Percentiles rank a stretch among this genome's conserved stretches.
Evolutionary conservation across 2,797 vertebrate genomes (phyloP).

Genomic region (Chiroxiphia lanceolata): DNA sequence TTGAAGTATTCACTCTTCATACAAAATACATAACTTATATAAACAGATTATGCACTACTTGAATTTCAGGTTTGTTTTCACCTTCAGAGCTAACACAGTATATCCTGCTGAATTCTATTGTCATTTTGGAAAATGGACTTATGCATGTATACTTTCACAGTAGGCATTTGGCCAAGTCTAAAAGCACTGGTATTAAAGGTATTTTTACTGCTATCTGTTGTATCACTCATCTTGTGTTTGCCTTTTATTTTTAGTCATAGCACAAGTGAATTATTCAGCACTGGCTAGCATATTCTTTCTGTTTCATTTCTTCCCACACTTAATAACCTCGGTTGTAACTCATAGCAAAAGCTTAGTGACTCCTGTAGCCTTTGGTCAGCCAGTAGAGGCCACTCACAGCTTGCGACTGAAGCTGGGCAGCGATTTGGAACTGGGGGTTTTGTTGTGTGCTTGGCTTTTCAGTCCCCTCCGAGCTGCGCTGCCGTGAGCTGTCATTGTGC

Average conservation of each 20-base stretch:
- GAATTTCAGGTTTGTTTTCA: not conserved
- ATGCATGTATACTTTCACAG: not conserved
- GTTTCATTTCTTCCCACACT: not conserved
- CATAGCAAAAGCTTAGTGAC: slow-evolving; percentile 58
- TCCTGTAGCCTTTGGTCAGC: slow-evolving; percentile 89
- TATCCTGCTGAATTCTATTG: not conserved
- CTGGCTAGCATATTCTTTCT: not conserved
- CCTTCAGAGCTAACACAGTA: not conserved
- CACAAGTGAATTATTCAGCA: not conserved
- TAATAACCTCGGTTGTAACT: not conserved
- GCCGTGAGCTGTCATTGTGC: not conserved
- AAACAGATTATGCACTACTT: not conserved
- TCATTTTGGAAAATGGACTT: not conserved
- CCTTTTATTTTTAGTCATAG: not conserved
- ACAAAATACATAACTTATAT: not conserved
- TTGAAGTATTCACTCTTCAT: not conserved
- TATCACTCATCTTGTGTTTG: not conserved
- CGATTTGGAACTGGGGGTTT: not conserved
- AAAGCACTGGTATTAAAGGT: not conserved
- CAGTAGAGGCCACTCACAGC: slow-evolving; percentile 99
- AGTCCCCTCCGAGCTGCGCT: not conserved
- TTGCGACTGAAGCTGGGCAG: slow-evolving; percentile 78
- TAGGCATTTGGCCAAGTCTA: not conserved
- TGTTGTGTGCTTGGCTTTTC: not conserved
- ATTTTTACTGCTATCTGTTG: fast-evolving